These are phyloP conservation scores for Reticulitermes lucifugus DNA, from an alignment of 2,888 invertebrate genomes.

Conservation along the genomic window DNA sequence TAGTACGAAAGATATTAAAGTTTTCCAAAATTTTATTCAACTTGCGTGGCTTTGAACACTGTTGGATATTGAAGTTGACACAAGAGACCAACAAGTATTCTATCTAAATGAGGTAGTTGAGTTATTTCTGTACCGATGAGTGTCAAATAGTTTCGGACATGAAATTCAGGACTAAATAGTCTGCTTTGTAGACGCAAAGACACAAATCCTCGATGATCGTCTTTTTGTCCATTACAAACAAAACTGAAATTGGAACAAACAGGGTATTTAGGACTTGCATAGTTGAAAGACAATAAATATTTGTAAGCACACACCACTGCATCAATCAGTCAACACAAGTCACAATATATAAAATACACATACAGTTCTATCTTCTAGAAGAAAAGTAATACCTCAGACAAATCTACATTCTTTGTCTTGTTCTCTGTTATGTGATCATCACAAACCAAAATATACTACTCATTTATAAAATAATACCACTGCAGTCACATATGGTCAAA, in stretches of 20 bases:
- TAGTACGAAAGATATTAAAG: not conserved
- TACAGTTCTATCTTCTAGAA: no score
- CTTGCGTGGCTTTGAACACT: slow-evolving; percentile 6
- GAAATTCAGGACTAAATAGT: not conserved
- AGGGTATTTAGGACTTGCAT: no score
- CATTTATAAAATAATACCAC: no score
- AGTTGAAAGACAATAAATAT: not conserved
- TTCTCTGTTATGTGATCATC: no score
- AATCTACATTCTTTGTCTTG: no score
- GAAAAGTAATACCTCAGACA: no score
- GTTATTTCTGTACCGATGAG: not conserved
- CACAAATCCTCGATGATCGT: not conserved
- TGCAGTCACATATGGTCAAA: no score
- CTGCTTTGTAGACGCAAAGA: not conserved
- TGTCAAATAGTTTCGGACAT: not conserved
- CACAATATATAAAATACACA: no score
- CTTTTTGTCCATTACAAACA: not conserved
- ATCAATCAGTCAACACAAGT: not conserved
- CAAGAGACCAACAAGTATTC: not conserved
- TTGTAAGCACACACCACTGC: not conserved
- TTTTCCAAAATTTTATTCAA: slow-evolving; percentile 30
- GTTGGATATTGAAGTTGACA: slow-evolving; percentile 18
- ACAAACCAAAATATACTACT: no score
- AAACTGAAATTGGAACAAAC: not conserved
- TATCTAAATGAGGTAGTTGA: slow-evolving; percentile 25